Base-by-base conservation (phyloP, 1,140 invertebrate genomes). In the Aphelinus atriplicis region DNA sequence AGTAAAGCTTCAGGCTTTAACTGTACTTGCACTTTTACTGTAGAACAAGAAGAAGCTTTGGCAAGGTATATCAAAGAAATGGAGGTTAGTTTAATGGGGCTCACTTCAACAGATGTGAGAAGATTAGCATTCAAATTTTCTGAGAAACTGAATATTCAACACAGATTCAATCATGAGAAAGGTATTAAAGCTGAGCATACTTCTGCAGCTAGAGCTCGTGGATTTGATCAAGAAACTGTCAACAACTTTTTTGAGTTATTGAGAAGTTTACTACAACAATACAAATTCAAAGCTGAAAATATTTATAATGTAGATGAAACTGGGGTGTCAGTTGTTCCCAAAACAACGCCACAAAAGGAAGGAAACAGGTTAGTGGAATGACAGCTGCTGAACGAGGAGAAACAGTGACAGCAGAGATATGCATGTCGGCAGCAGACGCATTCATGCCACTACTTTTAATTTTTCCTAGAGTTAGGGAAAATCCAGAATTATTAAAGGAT, bases 361-460 rank as follows among this genome's bases (percentile, higher is more conserved):
- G 73, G 71, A 68, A 67, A 70, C 80, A 84, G 72, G 79, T 84
- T 58, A 79, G 81, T 2, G 66, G 68, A 46, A 26, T 82, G 47
- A 71, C 75, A 66, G 80, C 80, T 42, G 76, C 79, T 56, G 84
- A 84, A 79, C 71, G 82, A 79, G 81, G 83, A 3, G 56, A 71
- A 81, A 84, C 81, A 47, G 73, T 83, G 1, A 87, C 86, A 43
- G 81, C 80, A 1, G 84, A 82, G 71, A 81, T 82, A 73, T 87
- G 84, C 75, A 84, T 85, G 65, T 83, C 73, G 69, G 86, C 86
- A 47, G 72, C 78, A 57, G 84, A 84, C 4, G 4, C 51, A 5
- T 87, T 80, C 63, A 80, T 85, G 75, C 84, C 84, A 26, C 81
- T 84, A 1, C 78, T 85, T 77, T 72, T 84, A n/a, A 83, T 87